These are phyloP conservation scores for Corapipo altera DNA, from an alignment of 2,113 vertebrate genomes.

Conservation along the genomic window DNA sequence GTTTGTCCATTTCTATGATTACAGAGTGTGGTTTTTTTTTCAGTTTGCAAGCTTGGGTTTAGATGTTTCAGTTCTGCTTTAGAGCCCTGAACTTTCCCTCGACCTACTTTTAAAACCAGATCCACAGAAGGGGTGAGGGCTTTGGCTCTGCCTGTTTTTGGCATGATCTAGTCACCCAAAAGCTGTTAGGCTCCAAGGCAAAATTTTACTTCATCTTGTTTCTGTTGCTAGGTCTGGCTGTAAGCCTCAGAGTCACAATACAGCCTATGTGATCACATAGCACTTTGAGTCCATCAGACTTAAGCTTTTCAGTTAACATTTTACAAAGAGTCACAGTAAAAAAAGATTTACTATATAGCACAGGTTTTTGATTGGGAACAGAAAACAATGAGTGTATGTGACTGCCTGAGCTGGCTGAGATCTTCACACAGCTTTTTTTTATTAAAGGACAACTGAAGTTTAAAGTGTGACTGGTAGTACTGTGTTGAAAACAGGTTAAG, in stretches of 20 bases:
- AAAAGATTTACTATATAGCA: slow-evolving; percentile 33
- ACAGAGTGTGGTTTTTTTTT: accelerated
- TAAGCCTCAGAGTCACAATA: background rate
- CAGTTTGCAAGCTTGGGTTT: background rate
- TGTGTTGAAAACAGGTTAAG: slow-evolving; percentile 48
- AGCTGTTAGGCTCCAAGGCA: background rate
- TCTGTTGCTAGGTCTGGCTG: background rate
- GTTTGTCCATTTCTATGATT: background rate
- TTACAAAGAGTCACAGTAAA: background rate
- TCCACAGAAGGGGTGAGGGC: accelerated
- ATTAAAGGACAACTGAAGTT: slow-evolving; percentile 59
- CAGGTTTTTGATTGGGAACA: slow-evolving; percentile 32
- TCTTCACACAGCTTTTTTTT: slow-evolving; percentile 54
- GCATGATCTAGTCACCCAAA: background rate
- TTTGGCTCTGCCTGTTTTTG: background rate
- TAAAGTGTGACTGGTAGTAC: slow-evolving; percentile 41
- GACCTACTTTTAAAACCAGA: background rate
- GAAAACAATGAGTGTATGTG: slow-evolving; percentile 40
- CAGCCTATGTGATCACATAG: background rate
- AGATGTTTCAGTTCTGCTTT: background rate
- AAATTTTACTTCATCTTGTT: background rate
- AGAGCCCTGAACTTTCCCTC: accelerated
- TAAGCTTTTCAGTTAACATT: slow-evolving; percentile 20
- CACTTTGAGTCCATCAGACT: background rate
- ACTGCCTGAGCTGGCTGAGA: slow-evolving; percentile 11